phyloP scores from a whole-genome alignment of 37 sponge, comb jelly and placozoan species.

The Hormiphora californensis region DNA sequence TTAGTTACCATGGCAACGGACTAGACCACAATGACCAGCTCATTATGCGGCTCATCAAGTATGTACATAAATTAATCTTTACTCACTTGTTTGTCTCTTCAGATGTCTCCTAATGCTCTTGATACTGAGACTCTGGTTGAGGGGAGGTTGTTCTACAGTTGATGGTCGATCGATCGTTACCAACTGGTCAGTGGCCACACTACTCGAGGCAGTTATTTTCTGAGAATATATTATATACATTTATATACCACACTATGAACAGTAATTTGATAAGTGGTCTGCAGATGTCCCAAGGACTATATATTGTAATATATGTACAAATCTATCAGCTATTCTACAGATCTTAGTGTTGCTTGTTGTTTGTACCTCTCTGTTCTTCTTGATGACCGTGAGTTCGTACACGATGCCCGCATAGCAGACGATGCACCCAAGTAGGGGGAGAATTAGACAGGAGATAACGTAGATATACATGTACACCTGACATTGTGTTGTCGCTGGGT shows the following conservation, averaged over 20 bases:
- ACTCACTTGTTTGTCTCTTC: slow-evolving; percentile 26
- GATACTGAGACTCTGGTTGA: background rate
- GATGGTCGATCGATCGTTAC: background rate
- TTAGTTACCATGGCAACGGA: too few species aligned
- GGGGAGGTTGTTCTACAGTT: background rate
- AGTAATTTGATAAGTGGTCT: background rate
- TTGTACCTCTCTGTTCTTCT: slow-evolving; percentile 31
- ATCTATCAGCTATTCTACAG: too few species aligned
- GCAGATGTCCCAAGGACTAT: too few species aligned
- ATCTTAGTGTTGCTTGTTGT: too few species aligned
- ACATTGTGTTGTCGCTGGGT: background rate
- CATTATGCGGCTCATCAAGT: too few species aligned
- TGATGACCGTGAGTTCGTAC: slow-evolving; percentile 32
- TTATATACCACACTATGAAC: background rate
- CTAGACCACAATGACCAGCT: too few species aligned
- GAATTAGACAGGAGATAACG: background rate
- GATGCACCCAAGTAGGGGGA: background rate
- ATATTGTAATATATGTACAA: too few species aligned
- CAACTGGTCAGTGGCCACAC: background rate
- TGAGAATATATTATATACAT: background rate
- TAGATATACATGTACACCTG: background rate
- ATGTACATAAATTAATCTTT: too few species aligned
- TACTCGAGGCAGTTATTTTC: background rate
- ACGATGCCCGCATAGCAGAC: slow-evolving; percentile 12
- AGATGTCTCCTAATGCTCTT: background rate